Percentiles rank a stretch among this genome's conserved stretches.
phyloP scores from a whole-genome alignment of 2,113 vertebrate species.

The Dasypus novemcinctus region DNA sequence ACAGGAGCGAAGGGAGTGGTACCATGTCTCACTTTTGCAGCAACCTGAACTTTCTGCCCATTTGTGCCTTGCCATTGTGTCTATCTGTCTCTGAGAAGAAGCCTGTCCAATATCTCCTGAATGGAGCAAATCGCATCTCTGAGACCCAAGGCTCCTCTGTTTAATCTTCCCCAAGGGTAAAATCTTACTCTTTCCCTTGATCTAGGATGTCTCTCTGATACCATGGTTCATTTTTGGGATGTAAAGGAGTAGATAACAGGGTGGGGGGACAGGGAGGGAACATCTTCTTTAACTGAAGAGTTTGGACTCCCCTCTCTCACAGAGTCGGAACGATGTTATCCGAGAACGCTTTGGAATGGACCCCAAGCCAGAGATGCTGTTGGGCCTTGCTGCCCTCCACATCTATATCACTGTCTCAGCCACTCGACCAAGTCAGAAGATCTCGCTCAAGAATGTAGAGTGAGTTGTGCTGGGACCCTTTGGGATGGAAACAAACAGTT shows the following conservation, averaged over 20 bases:
- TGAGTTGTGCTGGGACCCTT: conserved; percentile 85
- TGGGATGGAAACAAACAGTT: neutral
- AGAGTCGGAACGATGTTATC: conserved; percentile 99
- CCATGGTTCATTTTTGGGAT: neutral
- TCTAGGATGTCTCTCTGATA: neutral
- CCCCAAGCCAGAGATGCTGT: conserved; percentile 94
- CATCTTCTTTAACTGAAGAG: conserved; percentile 12
- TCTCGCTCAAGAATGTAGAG: conserved; percentile 98
- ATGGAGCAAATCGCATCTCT: neutral
- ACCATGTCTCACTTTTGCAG: neutral
- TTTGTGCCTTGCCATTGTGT: neutral
- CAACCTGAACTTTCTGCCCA: neutral
- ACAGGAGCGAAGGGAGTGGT: neutral
- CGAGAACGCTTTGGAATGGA: conserved; percentile 95
- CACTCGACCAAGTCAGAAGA: conserved; percentile 97
- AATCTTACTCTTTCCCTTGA: neutral
- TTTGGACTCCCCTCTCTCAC: conserved; percentile 59
- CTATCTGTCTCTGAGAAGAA: neutral
- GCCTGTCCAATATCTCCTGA: neutral
- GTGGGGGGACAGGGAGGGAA: neutral
- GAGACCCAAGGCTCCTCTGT: neutral
- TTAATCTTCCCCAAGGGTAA: neutral
- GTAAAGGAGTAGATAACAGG: neutral
- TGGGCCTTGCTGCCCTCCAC: conserved; percentile 94
- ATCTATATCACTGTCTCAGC: conserved; percentile 98